Evolutionary conservation across 2,888 invertebrate genomes (phyloP).

Genomic region (Hydrotaea cyrtoneurina): DNA sequence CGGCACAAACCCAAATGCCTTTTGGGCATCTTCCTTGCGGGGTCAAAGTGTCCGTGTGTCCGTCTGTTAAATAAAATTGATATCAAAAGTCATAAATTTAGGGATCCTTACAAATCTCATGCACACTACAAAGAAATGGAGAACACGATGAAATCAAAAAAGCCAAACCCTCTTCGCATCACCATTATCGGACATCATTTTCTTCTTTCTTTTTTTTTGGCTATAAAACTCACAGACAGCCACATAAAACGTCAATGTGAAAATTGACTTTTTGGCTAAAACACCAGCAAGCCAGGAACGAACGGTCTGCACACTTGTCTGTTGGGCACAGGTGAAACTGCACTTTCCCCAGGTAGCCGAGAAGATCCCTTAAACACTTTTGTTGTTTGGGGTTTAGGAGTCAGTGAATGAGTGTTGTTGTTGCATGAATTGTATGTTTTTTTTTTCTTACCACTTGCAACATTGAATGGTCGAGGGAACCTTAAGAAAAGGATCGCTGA

Average conservation of each 20-base stretch:
- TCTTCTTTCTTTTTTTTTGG: too few relatives aligned
- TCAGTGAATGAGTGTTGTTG: background rate
- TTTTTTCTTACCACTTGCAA: too few relatives aligned
- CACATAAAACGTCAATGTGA: constrained; percentile 30
- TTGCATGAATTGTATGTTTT: constrained; percentile 25
- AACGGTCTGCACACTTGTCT: constrained; percentile 62
- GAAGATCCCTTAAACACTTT: constrained; percentile 43
- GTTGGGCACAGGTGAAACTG: constrained; percentile 61
- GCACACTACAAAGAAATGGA: constrained; percentile 11
- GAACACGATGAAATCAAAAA: constrained; percentile 3
- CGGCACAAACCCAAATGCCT: too few relatives aligned
- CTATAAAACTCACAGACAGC: constrained; percentile 35
- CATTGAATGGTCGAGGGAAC: constrained; percentile 30
- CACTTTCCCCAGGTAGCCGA: constrained; percentile 52
- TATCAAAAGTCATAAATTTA: constrained; percentile 63
- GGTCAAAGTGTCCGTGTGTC: background rate
- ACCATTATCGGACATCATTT: constrained; percentile 25
- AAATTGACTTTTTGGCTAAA: constrained; percentile 67
- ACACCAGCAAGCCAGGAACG: constrained; percentile 34
- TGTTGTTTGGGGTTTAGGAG: constrained; percentile 12
- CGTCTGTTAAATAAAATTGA: constrained; percentile 49
- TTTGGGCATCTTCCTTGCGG: too few relatives aligned
- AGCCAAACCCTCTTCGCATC: background rate
- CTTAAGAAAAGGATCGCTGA: constrained; percentile 51
- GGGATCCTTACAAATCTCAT: constrained; percentile 52